Evolutionary conservation across 1,140 invertebrate species (phyloP).

Genomic region (Parasteatoda tepidariorum): DNA sequence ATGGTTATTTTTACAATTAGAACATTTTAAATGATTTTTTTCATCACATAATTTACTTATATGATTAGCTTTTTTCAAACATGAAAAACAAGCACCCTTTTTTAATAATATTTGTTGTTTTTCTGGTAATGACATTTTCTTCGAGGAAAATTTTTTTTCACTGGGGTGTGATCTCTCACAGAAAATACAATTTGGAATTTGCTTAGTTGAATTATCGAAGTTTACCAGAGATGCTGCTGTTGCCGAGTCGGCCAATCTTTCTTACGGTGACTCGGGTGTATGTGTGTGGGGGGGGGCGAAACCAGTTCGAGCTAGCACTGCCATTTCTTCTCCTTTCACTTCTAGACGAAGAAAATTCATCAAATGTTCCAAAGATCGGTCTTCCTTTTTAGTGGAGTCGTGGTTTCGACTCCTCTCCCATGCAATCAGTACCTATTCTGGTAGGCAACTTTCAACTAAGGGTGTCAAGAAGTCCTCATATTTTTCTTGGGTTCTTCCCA

Average conservation of each 20-base stretch:
- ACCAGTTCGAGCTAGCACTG: not conserved
- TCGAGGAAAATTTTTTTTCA: not conserved
- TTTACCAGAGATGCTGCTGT: too few relatives aligned
- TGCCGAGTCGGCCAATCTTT: too few relatives aligned
- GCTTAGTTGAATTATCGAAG: too few relatives aligned
- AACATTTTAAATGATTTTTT: slow-evolving; percentile 1
- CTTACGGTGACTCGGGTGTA: too few relatives aligned
- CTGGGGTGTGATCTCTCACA: not conserved
- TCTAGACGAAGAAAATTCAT: slow-evolving; percentile 8
- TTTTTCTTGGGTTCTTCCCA: not conserved
- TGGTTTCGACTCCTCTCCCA: not conserved
- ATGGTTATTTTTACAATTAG: not conserved
- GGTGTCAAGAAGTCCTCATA: not conserved
- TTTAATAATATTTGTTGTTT: too few relatives aligned
- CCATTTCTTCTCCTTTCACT: not conserved
- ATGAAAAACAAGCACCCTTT: not conserved
- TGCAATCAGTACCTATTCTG: not conserved
- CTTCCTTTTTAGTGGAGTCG: not conserved
- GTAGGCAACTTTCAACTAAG: slow-evolving; percentile 2
- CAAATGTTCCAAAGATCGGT: not conserved
- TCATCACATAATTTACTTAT: too few relatives aligned
- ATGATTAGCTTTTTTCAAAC: too few relatives aligned
- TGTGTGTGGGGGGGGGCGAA: not conserved
- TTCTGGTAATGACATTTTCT: too few relatives aligned
- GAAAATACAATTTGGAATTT: not conserved